Evolutionary conservation across 2,888 invertebrate genomes (phyloP).

Genomic region (Copidosoma aretas): DNA sequence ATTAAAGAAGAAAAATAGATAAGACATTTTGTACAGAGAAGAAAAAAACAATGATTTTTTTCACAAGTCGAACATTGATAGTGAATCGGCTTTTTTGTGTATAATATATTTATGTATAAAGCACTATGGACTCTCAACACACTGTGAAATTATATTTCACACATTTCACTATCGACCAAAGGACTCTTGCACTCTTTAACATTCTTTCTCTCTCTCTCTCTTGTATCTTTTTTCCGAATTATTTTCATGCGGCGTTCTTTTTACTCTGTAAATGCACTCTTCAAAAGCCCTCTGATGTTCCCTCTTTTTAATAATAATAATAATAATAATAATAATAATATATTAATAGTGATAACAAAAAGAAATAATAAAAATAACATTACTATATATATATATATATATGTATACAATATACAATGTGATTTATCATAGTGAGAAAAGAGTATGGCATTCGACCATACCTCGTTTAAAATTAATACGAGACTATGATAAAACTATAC

Average conservation of each 20-base stretch:
- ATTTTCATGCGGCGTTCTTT: background rate
- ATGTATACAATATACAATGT: constrained; percentile 37
- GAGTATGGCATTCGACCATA: too few species aligned
- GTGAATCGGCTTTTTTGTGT: constrained; percentile 27
- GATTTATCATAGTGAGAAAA: too few species aligned
- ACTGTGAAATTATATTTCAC: constrained; percentile 31
- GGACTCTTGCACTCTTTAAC: constrained; percentile 19
- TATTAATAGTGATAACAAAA: too few species aligned
- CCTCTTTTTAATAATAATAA: constrained; percentile 16
- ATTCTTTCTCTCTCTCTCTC: constrained; percentile 13
- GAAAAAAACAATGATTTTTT: constrained; percentile 33
- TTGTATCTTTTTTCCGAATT: constrained; percentile 12
- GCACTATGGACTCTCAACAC: constrained; percentile 26
- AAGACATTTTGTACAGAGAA: constrained; percentile 34
- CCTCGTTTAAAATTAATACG: too few species aligned
- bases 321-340: too few species aligned
- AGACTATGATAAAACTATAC: too few species aligned
- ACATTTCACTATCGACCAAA: constrained; percentile 31
- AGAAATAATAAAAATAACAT: constrained; percentile 25
- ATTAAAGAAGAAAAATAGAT: constrained; percentile 23
- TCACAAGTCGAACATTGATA: constrained; percentile 27
- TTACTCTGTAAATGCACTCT: constrained; percentile 31
- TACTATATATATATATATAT: constrained; percentile 31
- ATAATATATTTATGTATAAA: too few species aligned
- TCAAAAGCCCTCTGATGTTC: constrained; percentile 22